Percentiles rank a stretch among this genome's conserved stretches.
phyloP scores from a whole-genome alignment of 2,113 vertebrate species.

The Lucifuga dentata region DNA sequence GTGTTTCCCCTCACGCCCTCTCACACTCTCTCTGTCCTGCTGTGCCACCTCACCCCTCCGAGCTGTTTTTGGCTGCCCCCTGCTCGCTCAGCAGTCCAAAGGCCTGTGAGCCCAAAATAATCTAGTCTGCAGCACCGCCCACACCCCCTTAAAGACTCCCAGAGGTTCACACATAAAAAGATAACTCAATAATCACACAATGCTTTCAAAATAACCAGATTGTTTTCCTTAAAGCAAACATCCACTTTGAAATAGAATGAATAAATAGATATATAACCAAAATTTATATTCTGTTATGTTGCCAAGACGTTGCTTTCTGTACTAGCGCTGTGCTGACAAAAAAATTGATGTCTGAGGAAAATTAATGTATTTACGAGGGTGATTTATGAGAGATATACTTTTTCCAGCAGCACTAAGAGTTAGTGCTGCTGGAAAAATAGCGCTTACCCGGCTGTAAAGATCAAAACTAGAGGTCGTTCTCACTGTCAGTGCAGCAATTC shows the following conservation, averaged over 20 bases:
- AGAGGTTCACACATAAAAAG: slow-evolving; percentile 37
- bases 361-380: no score
- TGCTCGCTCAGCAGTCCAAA: slow-evolving; percentile 80
- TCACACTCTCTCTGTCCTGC: slow-evolving; percentile 44
- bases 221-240: neutral
- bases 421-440: no score
- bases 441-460: no score
- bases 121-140: slow-evolving; percentile 61
- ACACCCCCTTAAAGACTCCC: slow-evolving; percentile 52
- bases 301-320: neutral
- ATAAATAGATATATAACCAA: slow-evolving; percentile 6
- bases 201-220: neutral
- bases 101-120: slow-evolving; percentile 81
- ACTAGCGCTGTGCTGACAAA: neutral
- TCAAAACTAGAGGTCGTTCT: no score
- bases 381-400: no score
- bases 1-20: slow-evolving; percentile 43
- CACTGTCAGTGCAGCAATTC: no score
- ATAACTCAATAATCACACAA: slow-evolving; percentile 17
- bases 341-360: neutral
- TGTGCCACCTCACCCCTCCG: slow-evolving; percentile 50
- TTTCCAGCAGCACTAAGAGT: no score
- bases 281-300: slow-evolving; percentile 33
- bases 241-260: neutral
- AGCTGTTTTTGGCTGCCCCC: slow-evolving; percentile 80